Evolutionary conservation across 1,140 invertebrate genomes (phyloP).

Genomic region (Pissodes strobi): DNA sequence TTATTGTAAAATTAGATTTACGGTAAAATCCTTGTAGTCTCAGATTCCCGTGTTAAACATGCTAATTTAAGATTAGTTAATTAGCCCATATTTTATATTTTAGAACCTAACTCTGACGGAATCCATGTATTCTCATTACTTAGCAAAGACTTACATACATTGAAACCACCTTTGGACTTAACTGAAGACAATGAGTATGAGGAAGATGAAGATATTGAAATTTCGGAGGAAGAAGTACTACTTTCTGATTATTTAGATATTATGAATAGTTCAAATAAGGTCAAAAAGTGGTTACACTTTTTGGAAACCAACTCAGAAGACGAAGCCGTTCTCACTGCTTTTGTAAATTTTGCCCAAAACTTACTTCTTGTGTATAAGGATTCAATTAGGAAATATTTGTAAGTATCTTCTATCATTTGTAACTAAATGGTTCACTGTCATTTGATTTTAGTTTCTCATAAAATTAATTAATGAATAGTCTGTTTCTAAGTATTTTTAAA

Average conservation of each 20-base stretch:
- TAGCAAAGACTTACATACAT: conserved; percentile 42
- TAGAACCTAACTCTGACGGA: conserved; percentile 48
- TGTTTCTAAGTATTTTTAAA: too few relatives aligned
- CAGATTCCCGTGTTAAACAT: too few relatives aligned
- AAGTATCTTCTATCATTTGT: too few relatives aligned
- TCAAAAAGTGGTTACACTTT: conserved; percentile 48
- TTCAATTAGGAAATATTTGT: conserved; percentile 55
- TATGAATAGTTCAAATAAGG: conserved; percentile 50
- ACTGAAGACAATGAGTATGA: conserved; percentile 51
- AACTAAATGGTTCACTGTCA: too few relatives aligned
- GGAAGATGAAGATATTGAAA: conserved; percentile 39
- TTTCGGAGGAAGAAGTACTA: conserved; percentile 42
- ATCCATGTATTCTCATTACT: conserved; percentile 48
- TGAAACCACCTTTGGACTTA: conserved; percentile 37
- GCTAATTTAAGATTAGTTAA: too few relatives aligned
- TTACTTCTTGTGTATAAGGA: conserved; percentile 53
- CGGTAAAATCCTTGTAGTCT: too few relatives aligned
- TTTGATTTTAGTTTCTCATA: too few relatives aligned
- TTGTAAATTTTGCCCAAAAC: conserved; percentile 52
- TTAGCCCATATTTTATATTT: too few relatives aligned
- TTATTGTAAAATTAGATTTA: too few relatives aligned
- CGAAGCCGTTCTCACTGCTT: conserved; percentile 44
- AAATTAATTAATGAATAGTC: too few relatives aligned
- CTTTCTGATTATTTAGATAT: conserved; percentile 49
- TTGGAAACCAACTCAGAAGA: conserved; percentile 47